Percentiles rank a stretch among this genome's conserved stretches.
Evolutionary conservation across 2,888 invertebrate species (phyloP).

Genomic region (Leptopterna dolabrata): DNA sequence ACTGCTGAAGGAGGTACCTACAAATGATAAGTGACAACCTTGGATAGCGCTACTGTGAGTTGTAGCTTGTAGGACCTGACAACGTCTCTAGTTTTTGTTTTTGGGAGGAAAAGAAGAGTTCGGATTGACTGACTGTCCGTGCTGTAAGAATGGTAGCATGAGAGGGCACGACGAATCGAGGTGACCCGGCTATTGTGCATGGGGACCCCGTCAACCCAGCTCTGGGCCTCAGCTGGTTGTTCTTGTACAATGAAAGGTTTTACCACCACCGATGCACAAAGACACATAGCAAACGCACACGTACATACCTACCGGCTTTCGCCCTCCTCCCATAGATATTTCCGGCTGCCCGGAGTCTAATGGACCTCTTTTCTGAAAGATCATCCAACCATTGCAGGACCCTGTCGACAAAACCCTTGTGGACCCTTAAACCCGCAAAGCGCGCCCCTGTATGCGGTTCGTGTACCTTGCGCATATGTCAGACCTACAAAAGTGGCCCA

Average conservation of each 20-base stretch:
- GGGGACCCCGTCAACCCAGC: not conserved
- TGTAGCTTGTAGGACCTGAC: no score
- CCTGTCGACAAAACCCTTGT: conserved; percentile 21
- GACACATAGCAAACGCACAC: not conserved
- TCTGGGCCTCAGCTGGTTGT: conserved; percentile 25
- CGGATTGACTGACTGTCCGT: not conserved
- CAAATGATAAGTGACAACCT: no score
- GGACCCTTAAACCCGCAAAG: not conserved
- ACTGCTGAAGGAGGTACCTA: no score
- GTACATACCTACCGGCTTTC: not conserved
- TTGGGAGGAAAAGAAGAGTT: not conserved
- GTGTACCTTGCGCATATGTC: not conserved
- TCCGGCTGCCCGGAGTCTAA: conserved; percentile 24
- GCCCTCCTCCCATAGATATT: conserved; percentile 9
- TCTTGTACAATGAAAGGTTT: not conserved
- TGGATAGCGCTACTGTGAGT: no score
- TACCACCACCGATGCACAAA: not conserved
- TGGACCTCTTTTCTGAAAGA: conserved; percentile 25
- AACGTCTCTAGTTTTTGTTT: not conserved
- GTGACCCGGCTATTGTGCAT: conserved; percentile 27
- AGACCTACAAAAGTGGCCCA: not conserved
- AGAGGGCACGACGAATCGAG: conserved; percentile 30
- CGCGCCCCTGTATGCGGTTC: not conserved
- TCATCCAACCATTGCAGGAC: conserved; percentile 21
- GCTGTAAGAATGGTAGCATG: not conserved